phyloP scores from a whole-genome alignment of 2,797 vertebrate genomes.

The Sparus aurata region DNA sequence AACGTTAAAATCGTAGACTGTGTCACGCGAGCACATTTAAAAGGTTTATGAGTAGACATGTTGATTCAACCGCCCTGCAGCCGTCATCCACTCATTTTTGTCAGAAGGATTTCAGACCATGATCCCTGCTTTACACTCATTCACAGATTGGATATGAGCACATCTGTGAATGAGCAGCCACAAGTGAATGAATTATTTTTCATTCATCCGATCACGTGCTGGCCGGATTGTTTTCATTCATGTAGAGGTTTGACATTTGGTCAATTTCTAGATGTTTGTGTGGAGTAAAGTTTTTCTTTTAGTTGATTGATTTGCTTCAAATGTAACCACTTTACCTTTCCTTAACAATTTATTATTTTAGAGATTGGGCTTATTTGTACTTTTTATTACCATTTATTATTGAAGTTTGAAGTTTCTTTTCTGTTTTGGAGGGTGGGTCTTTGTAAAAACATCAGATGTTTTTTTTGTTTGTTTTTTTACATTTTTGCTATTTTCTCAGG shows the following conservation, averaged over 20 bases:
- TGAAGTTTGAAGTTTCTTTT: too few relatives aligned
- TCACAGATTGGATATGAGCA: slow-evolving; percentile 49
- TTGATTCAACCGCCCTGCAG: background rate
- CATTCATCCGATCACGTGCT: slow-evolving; percentile 48
- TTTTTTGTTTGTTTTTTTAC: too few relatives aligned
- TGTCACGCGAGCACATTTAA: slow-evolving; percentile 4
- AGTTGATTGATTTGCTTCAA: too few relatives aligned
- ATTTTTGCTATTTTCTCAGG: too few relatives aligned
- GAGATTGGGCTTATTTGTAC: too few relatives aligned
- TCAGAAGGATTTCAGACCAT: slow-evolving; percentile 20
- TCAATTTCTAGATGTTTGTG: background rate
- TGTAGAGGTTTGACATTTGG: background rate
- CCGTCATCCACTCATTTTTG: background rate
- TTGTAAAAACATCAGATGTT: too few relatives aligned
- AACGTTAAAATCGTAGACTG: slow-evolving; percentile 4
- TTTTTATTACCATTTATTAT: too few relatives aligned
- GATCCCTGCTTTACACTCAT: slow-evolving; percentile 40
- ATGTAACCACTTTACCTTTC: too few relatives aligned
- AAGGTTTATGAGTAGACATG: slow-evolving; percentile 28
- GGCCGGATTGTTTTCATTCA: slow-evolving; percentile 31
- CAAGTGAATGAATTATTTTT: slow-evolving; percentile 1
- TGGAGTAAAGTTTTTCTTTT: too few relatives aligned
- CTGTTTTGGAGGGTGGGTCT: too few relatives aligned
- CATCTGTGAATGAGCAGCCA: slow-evolving; percentile 59
- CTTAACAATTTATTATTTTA: too few relatives aligned